Evolutionary conservation across 1,140 invertebrate genomes (phyloP).

Genomic region (Leptopilina boulardi): DNA sequence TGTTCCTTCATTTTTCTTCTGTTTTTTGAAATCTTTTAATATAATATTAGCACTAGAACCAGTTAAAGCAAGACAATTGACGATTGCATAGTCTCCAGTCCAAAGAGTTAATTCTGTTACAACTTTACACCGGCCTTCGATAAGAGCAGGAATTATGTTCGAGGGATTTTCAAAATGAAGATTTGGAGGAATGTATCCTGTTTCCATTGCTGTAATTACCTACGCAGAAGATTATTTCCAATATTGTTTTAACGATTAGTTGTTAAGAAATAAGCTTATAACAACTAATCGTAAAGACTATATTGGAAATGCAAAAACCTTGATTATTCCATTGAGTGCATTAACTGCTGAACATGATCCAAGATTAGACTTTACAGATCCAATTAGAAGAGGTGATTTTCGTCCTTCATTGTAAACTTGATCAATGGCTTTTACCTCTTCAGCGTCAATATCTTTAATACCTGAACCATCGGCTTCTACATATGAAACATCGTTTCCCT

Average conservation of each 20-base stretch:
- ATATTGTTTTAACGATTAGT: not conserved
- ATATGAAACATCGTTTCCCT: slow-evolving; percentile 54
- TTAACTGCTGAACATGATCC: slow-evolving; percentile 79
- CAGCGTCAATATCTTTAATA: slow-evolving; percentile 84
- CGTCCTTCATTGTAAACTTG: slow-evolving; percentile 69
- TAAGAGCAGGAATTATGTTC: not conserved
- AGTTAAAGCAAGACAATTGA: slow-evolving; percentile 85
- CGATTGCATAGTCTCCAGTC: slow-evolving; percentile 77
- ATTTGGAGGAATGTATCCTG: not conserved
- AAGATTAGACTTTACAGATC: slow-evolving; percentile 87
- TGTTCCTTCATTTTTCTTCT: slow-evolving; percentile 49
- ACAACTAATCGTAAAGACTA: too few relatives aligned
- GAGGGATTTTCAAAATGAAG: not conserved
- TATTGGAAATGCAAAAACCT: too few relatives aligned
- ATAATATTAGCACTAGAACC: slow-evolving; percentile 82
- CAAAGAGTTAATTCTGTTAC: slow-evolving; percentile 77
- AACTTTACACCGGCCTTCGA: slow-evolving; percentile 79
- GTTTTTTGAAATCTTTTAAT: slow-evolving; percentile 72
- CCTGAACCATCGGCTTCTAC: slow-evolving; percentile 65
- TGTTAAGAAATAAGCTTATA: too few relatives aligned
- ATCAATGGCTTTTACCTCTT: slow-evolving; percentile 87
- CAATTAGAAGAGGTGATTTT: slow-evolving; percentile 81
- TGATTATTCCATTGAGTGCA: too few relatives aligned
- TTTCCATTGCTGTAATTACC: not conserved
- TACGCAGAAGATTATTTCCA: too few relatives aligned